A percentile compares a stretch with the other conserved stretches of the same genome.
These are phyloP conservation scores for Okapia johnstoni DNA, from an alignment of 2,113 vertebrate species.

Conservation along the genomic window DNA sequence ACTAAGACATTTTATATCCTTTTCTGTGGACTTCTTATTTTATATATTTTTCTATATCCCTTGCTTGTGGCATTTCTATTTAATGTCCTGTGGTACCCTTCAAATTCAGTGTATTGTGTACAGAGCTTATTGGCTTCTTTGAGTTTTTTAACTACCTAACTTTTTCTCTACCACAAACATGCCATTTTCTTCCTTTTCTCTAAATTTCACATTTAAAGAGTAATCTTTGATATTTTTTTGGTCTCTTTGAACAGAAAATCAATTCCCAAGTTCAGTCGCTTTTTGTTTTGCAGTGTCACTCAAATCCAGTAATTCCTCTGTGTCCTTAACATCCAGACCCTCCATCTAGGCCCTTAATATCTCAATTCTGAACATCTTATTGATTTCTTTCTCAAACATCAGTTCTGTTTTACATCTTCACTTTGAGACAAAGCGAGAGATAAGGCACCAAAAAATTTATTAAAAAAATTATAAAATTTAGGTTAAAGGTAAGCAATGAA, in stretches of 20 bases:
- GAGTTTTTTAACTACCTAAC: not conserved
- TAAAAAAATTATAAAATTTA: slow-evolving; percentile 26
- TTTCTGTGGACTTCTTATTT: not conserved
- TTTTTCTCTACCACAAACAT: not conserved
- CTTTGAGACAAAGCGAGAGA: slow-evolving; percentile 38
- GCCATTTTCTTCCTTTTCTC: slow-evolving; percentile 23
- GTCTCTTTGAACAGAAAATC: slow-evolving; percentile 61
- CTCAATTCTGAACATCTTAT: slow-evolving; percentile 28
- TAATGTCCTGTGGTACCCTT: not conserved
- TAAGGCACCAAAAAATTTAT: not conserved
- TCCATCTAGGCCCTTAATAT: not conserved
- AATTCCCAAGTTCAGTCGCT: slow-evolving; percentile 51
- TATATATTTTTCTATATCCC: not conserved
- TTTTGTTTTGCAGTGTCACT: slow-evolving; percentile 50
- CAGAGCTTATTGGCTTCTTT: not conserved
- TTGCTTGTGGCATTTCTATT: not conserved
- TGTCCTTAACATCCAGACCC: slow-evolving; percentile 43
- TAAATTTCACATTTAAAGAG: slow-evolving; percentile 43
- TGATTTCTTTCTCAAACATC: slow-evolving; percentile 55
- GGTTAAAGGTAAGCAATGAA: not conserved
- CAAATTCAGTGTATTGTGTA: not conserved
- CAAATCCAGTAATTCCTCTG: slow-evolving; percentile 47
- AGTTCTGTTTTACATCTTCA: slow-evolving; percentile 51
- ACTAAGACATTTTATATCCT: not conserved
- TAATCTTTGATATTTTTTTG: slow-evolving; percentile 47